These are phyloP conservation scores for Scomber scombrus DNA, from an alignment of 2,113 vertebrate genomes.

Conservation along the genomic window DNA sequence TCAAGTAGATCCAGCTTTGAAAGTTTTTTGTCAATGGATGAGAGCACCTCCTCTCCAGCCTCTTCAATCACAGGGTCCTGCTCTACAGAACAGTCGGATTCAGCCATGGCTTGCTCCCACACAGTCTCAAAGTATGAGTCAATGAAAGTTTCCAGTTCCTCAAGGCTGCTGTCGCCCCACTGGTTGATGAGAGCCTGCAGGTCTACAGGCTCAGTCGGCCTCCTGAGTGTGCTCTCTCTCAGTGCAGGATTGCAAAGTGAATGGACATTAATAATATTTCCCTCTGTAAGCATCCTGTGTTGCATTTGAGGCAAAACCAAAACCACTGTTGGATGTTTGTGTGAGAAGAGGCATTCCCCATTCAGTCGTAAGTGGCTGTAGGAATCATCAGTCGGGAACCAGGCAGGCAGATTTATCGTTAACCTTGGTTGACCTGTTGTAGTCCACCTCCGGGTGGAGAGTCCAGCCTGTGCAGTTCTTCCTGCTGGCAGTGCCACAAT, in stretches of 20 bases:
- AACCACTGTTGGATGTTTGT: constrained; percentile 7
- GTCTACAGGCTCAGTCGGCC: constrained; percentile 46
- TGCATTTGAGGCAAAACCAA: constrained; percentile 34
- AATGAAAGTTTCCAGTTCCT: constrained; percentile 83
- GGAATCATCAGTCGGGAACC: background rate
- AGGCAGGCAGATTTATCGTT: constrained; percentile 26
- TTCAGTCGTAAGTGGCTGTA: background rate
- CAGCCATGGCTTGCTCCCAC: constrained; percentile 66
- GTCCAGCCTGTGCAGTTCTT: background rate
- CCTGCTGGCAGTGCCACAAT: constrained; percentile 10
- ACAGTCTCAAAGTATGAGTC: constrained; percentile 78
- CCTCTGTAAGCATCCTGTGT: background rate
- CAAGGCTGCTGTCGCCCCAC: constrained; percentile 74
- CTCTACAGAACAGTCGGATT: background rate
- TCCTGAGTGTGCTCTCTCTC: constrained; percentile 53
- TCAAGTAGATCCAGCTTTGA: constrained; percentile 80
- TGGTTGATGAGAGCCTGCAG: constrained; percentile 73
- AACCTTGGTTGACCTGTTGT: background rate
- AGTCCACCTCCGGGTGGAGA: constrained; percentile 24
- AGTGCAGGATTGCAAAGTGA: constrained; percentile 44
- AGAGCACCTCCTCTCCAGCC: constrained; percentile 35
- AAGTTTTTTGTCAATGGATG: constrained; percentile 75
- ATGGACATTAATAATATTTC: background rate
- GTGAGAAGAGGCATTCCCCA: background rate
- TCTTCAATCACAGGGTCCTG: background rate